Conservation (phyloP, 2,113 vertebrate genomes). For the Cochlearius cochlearius region DNA sequence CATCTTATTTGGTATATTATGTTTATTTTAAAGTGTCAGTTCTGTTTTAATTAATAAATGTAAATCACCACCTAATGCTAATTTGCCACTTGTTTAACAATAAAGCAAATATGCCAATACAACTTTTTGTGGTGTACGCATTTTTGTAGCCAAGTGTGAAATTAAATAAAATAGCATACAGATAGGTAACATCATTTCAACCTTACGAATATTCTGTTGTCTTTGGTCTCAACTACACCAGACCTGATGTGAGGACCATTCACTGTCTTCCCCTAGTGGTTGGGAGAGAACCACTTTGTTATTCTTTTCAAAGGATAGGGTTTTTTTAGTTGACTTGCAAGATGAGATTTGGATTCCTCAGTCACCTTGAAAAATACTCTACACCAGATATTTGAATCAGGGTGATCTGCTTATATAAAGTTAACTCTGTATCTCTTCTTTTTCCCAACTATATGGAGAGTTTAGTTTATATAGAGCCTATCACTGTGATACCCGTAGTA, state of each 20-base stretch:
- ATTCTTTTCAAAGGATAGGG: neutral
- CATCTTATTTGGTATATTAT: neutral
- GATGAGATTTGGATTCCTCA: neutral
- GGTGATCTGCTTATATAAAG: neutral
- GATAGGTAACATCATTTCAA: neutral
- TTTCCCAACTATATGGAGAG: neutral
- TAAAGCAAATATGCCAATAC: conserved; percentile 23
- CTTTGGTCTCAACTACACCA: neutral
- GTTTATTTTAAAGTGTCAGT: neutral
- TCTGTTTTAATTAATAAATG: conserved; percentile 26
- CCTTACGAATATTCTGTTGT: neutral
- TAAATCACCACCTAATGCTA: neutral
- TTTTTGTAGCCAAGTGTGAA: neutral
- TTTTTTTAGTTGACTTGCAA: neutral
- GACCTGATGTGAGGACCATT: neutral
- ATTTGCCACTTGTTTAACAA: conserved; percentile 45
- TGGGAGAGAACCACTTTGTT: neutral
- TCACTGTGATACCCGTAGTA: neutral
- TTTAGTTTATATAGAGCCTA: neutral
- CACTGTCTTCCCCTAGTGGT: neutral
- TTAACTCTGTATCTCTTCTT: neutral
- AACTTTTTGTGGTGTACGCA: neutral
- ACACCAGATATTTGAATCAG: neutral
- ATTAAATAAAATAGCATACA: neutral
- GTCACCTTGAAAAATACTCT: neutral